phyloP scores from a whole-genome alignment of 2,888 invertebrate species.

The Melangyna quadrimaculata region DNA sequence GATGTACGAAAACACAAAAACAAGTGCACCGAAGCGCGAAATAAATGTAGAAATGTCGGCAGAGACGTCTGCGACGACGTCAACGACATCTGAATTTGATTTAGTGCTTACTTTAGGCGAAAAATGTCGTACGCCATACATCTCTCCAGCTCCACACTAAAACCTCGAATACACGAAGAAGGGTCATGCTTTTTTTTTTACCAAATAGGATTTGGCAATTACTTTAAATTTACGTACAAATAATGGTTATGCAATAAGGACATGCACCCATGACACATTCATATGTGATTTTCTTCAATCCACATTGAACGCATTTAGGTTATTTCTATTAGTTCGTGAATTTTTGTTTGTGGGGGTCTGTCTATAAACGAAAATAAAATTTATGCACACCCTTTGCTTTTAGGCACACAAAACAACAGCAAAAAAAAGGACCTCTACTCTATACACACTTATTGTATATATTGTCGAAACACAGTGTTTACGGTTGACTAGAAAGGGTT shows the following conservation, averaged over 20 bases:
- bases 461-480: constrained; percentile 24
- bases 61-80: background rate
- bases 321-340: constrained; percentile 50
- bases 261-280: constrained; percentile 47
- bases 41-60: constrained; percentile 30
- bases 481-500: constrained; percentile 72
- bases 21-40: constrained; percentile 59
- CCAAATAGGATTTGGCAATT: constrained; percentile 44
- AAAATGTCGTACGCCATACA: constrained; percentile 42
- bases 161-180: background rate
- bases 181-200: constrained; percentile 31
- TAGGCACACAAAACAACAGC: constrained; percentile 14
- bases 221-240: constrained; percentile 70
- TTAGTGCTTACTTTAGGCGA: constrained; percentile 68
- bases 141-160: constrained; percentile 3
- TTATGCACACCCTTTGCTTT: constrained; percentile 68
- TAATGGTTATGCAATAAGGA: constrained; percentile 68
- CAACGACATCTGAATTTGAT: constrained; percentile 68
- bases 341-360: constrained; percentile 27
- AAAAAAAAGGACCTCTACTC: constrained; percentile 40
- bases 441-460: background rate
- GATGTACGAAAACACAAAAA: constrained; percentile 1
- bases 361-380: constrained; percentile 42
- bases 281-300: constrained; percentile 62
- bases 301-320: constrained; percentile 62